phyloP scores from a whole-genome alignment of 2,888 invertebrate genomes.

The Apodemia hepburni region DNA sequence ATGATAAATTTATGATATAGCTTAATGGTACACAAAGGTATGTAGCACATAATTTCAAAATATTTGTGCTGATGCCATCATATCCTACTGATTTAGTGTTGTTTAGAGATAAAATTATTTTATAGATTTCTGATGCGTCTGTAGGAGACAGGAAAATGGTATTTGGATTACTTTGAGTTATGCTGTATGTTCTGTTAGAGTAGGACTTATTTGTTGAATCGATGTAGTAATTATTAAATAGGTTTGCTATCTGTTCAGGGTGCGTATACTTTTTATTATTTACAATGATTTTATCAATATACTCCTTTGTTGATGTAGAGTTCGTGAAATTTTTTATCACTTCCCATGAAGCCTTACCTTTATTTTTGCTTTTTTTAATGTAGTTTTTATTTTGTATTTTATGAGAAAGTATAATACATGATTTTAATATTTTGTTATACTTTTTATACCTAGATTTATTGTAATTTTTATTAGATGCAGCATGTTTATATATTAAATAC shows the following conservation, averaged over 20 bases:
- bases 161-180: background rate
- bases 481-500: background rate
- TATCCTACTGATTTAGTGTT: conserved; percentile 1
- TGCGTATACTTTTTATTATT: background rate
- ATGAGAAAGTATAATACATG: background rate
- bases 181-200: background rate
- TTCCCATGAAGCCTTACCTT: background rate
- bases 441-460: background rate
- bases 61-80: background rate
- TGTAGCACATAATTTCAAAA: background rate
- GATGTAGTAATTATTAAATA: conserved; percentile 7
- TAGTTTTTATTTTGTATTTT: conserved; percentile 1
- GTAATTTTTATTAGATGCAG: background rate
- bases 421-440: background rate
- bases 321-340: background rate
- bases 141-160: background rate
- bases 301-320: background rate
- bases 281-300: background rate
- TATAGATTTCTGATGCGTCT: background rate
- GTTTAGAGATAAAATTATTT: background rate
- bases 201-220: background rate
- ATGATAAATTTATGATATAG: background rate
- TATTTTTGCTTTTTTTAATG: background rate
- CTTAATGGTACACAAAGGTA: background rate
- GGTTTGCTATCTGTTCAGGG: background rate